Evolutionary conservation across 1,140 invertebrate species (phyloP).

Genomic region (Cherax destructor): DNA sequence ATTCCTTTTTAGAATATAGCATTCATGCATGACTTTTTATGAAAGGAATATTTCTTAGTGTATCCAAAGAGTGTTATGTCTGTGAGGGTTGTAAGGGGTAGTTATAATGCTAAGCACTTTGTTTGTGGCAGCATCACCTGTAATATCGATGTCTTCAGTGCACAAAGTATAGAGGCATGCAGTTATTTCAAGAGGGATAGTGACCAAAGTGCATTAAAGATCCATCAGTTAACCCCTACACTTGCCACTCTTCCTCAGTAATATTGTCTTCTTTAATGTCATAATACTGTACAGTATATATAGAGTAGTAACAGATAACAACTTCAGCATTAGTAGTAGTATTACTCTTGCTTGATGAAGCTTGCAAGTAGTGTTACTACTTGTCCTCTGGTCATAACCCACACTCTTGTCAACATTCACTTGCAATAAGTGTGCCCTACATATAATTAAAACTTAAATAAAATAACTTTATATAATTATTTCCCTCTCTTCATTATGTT

Average conservation of each 20-base stretch:
- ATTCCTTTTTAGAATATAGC: conserved; percentile 23
- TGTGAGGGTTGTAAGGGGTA: background rate
- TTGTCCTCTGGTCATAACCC: conserved; percentile 2
- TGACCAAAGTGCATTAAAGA: conserved; percentile 12
- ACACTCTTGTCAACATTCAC: background rate
- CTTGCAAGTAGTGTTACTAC: background rate
- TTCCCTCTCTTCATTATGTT: background rate
- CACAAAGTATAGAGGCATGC: conserved; percentile 21
- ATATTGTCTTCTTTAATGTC: background rate
- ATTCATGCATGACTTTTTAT: conserved; percentile 23
- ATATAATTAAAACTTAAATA: background rate
- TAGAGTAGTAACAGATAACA: background rate
- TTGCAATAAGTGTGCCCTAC: background rate
- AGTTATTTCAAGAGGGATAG: background rate
- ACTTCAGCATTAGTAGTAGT: background rate
- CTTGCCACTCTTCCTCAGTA: background rate
- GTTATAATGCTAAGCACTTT: conserved; percentile 14
- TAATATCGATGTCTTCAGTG: conserved; percentile 6
- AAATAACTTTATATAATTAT: background rate
- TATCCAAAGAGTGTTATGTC: conserved; percentile 2
- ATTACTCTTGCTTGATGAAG: background rate
- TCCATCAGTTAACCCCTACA: background rate
- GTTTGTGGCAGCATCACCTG: conserved; percentile 7
- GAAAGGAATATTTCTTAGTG: background rate
- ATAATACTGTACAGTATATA: background rate